phyloP scores from a whole-genome alignment of 2,888 invertebrate species.

The Amitus sp. region DNA sequence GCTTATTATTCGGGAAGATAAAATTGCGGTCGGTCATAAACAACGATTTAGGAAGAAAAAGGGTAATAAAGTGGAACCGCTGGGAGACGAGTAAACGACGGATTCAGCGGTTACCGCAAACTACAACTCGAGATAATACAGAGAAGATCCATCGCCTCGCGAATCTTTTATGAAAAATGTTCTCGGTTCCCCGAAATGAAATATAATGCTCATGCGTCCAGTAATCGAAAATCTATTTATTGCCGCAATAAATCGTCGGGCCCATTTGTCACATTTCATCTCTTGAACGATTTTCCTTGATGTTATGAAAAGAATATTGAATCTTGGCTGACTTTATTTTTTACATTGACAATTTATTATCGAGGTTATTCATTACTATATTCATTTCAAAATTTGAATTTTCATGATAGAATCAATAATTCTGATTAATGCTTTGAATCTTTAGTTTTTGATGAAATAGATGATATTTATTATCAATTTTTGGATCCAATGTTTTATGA shows the following conservation, averaged over 20 bases:
- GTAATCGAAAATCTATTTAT: conserved; percentile 25
- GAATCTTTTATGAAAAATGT: conserved; percentile 22
- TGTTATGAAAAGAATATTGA: neutral
- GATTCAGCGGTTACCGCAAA: conserved; percentile 17
- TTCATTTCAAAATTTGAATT: no score
- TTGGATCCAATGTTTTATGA: no score
- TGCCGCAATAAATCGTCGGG: conserved; percentile 1
- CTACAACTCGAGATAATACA: conserved; percentile 27
- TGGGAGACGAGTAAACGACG: conserved; percentile 16
- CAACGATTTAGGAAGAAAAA: conserved; percentile 12
- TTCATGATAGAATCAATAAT: no score
- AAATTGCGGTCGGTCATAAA: neutral
- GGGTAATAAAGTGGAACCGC: conserved; percentile 1
- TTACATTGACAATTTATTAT: no score
- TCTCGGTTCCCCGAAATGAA: conserved; percentile 17
- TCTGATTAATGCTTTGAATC: no score
- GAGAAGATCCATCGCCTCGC: conserved; percentile 10
- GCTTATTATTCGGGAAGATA: conserved; percentile 1
- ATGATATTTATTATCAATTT: no score
- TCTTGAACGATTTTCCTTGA: neutral
- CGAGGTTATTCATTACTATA: no score
- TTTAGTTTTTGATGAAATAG: no score
- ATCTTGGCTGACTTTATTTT: no score
- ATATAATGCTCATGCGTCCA: conserved; percentile 25
- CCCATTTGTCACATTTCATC: neutral